Conservation (phyloP, 2,113 vertebrate genomes). For the Apteryx owenii region DNA sequence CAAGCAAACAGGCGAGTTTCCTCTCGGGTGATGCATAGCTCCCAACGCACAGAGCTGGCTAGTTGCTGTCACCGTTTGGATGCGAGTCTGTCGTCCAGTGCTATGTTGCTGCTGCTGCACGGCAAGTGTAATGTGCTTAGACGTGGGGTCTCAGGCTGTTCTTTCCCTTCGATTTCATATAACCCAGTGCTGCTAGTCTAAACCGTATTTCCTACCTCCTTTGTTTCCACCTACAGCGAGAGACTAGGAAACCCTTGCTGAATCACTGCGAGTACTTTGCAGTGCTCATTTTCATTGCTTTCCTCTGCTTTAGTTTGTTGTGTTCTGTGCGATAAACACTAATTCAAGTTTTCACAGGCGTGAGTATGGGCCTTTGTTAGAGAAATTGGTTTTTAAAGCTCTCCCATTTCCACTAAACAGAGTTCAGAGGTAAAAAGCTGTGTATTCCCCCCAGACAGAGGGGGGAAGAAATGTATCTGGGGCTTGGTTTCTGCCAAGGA, state of each 20-base stretch:
- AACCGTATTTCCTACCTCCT: neutral
- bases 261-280: neutral
- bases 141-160: rapidly evolving
- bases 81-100: neutral
- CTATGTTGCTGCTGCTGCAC: neutral
- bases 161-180: neutral
- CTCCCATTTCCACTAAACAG: rapidly evolving
- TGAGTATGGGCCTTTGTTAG: rapidly evolving
- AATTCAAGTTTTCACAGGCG: neutral
- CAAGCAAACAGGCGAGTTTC: neutral
- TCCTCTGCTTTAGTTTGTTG: neutral
- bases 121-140: rapidly evolving
- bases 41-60: rapidly evolving
- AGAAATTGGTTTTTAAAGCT: neutral
- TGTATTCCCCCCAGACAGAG: rapidly evolving
- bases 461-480: neutral
- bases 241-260: neutral
- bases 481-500: neutral
- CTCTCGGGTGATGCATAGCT: rapidly evolving
- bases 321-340: rapidly evolving
- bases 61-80: rapidly evolving
- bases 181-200: neutral
- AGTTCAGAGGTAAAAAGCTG: neutral
- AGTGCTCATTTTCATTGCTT: rapidly evolving
- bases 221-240: neutral